phyloP scores from a whole-genome alignment of 2,113 vertebrate genomes.

The Hyla sarda region DNA sequence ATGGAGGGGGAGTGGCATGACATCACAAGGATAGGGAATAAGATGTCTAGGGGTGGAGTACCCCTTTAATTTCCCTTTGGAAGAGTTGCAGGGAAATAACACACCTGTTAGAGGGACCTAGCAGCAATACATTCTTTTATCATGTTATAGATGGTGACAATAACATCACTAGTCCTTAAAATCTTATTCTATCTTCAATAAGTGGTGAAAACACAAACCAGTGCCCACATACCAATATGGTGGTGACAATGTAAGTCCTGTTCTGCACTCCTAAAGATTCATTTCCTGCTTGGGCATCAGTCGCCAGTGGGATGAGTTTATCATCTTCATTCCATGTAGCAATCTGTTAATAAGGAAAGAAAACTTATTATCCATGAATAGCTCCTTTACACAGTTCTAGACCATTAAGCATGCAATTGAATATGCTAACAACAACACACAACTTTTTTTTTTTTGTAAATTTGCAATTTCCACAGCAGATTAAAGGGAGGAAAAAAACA shows the following conservation, averaged over 20 bases:
- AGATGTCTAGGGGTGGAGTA: too few species aligned
- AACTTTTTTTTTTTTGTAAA: not conserved
- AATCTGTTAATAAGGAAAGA: constrained; percentile 77
- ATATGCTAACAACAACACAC: constrained; percentile 1
- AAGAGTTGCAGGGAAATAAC: too few species aligned
- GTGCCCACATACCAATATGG: constrained; percentile 87
- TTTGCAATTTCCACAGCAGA: not conserved
- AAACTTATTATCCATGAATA: not conserved
- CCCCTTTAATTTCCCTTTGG: too few species aligned
- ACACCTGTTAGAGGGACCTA: too few species aligned
- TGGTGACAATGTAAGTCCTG: constrained; percentile 96
- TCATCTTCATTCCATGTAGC: constrained; percentile 99
- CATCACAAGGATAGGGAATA: too few species aligned
- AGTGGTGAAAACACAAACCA: not conserved
- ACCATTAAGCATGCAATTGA: not conserved
- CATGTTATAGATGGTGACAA: too few species aligned
- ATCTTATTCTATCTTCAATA: not conserved
- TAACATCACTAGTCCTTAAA: not conserved
- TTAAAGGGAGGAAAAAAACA: not conserved
- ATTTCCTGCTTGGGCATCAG: constrained; percentile 82
- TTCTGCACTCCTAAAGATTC: constrained; percentile 91
- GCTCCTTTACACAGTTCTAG: not conserved
- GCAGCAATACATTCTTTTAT: not conserved
- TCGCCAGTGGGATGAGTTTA: constrained; percentile 87
- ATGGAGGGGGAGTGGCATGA: too few species aligned